phyloP scores from a whole-genome alignment of 1,140 invertebrate species.

The Trigoniulus corallinus region DNA sequence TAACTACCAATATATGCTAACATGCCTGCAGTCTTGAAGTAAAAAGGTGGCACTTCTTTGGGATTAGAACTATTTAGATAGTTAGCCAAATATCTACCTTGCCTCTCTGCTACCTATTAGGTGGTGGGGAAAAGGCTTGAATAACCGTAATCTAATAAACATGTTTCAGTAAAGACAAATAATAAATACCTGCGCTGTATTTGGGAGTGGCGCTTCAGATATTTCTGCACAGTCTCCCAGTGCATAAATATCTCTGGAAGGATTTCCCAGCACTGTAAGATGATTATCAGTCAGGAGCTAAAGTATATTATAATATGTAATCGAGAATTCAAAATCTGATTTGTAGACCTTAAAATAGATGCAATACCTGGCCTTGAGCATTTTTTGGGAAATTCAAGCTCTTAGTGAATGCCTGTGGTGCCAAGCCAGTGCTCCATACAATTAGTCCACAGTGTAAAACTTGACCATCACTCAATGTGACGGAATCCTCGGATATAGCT shows the following conservation, averaged over 20 bases:
- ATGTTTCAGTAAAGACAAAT: no score
- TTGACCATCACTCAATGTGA: constrained; percentile 21
- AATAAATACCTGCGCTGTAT: constrained; percentile 21
- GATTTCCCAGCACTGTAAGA: constrained; percentile 18
- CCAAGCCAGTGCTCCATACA: constrained; percentile 29
- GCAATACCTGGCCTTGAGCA: constrained; percentile 22
- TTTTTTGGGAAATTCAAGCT: constrained; percentile 20
- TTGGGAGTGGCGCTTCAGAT: constrained; percentile 19
- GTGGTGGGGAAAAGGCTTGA: background rate
- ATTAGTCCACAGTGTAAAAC: constrained; percentile 27
- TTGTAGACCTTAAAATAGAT: no score
- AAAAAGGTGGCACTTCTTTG: constrained; percentile 17
- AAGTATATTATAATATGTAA: no score
- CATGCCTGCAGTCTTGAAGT: constrained; percentile 25
- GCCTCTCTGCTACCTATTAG: constrained; percentile 23
- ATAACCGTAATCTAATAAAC: background rate
- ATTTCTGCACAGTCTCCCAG: constrained; percentile 25
- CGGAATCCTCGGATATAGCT: constrained; percentile 13
- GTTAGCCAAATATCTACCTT: constrained; percentile 25
- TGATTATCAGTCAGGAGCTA: constrained; percentile 22
- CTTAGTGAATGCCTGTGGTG: constrained; percentile 21
- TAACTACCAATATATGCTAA: constrained; percentile 29
- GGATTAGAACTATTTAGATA: constrained; percentile 15
- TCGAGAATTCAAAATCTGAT: no score
- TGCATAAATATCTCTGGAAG: constrained; percentile 17